Conservation (phyloP, 2,113 vertebrate genomes). For the Neolamprologus falcicula region DNA sequence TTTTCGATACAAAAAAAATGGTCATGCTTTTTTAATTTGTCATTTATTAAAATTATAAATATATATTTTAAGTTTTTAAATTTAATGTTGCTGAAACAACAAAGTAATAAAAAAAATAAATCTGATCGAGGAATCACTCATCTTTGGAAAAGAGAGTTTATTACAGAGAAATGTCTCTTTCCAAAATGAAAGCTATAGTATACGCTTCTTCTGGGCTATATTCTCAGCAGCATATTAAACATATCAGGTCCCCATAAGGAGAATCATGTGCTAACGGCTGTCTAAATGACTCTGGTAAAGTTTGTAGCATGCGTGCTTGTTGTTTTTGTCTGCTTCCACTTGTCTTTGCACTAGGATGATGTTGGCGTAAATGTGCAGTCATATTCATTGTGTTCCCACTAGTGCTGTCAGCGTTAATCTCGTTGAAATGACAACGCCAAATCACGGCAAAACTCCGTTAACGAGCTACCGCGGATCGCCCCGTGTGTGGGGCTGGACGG, state of each 20-base stretch:
- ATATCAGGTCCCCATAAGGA: neutral
- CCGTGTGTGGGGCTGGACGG: fast-evolving
- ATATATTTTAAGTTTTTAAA: neutral
- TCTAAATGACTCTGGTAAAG: neutral
- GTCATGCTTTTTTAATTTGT: neutral
- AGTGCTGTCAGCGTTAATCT: too few species aligned
- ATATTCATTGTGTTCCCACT: fast-evolving
- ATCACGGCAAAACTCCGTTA: fast-evolving
- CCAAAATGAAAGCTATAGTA: neutral
- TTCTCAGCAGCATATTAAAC: neutral
- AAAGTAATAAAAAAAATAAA: neutral
- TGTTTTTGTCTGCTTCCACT: neutral
- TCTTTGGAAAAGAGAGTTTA: neutral
- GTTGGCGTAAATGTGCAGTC: fast-evolving
- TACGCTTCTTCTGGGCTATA: fast-evolving
- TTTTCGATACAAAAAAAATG: neutral
- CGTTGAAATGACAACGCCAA: fast-evolving
- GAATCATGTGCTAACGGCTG: neutral
- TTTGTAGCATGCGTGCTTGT: fast-evolving
- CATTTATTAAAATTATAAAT: neutral
- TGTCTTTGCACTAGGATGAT: too few species aligned
- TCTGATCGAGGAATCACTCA: neutral
- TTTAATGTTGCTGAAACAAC: neutral
- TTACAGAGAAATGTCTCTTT: neutral
- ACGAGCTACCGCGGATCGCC: fast-evolving